These are phyloP conservation scores for Xiphophorus hellerii DNA, from an alignment of 2,113 vertebrate genomes.

Conservation along the genomic window DNA sequence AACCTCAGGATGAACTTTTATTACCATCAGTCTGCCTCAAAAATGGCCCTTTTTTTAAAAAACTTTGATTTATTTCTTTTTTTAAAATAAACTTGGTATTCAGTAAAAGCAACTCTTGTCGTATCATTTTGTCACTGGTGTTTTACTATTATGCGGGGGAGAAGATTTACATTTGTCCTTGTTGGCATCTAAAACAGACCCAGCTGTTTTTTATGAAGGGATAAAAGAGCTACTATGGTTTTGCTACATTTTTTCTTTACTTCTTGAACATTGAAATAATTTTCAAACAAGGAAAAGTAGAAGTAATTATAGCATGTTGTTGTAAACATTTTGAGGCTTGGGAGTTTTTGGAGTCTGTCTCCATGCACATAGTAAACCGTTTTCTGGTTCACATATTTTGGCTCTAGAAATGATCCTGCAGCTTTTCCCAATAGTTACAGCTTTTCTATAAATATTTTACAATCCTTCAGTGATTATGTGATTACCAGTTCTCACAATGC, in stretches of 20 bases:
- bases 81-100: conserved; percentile 74
- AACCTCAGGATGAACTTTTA: conserved; percentile 63
- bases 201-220: background rate
- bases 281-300: background rate
- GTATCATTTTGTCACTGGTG: background rate
- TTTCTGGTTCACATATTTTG: background rate
- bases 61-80: conserved; percentile 56
- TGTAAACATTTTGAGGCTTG: background rate
- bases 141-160: background rate
- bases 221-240: background rate
- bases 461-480: background rate
- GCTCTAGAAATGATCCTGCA: conserved; percentile 1
- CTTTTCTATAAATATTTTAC: background rate
- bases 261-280: background rate
- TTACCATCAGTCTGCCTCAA: conserved; percentile 30
- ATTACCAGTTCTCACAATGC: conserved; percentile 6
- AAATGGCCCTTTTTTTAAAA: conserved; percentile 7
- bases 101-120: conserved; percentile 20
- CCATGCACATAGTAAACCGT: background rate
- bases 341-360: background rate
- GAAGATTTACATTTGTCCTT: background rate
- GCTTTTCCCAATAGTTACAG: background rate
- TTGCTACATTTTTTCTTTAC: background rate
- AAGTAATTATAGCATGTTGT: background rate
- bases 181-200: background rate